A percentile compares a stretch with the other conserved stretches of the same genome.
These are phyloP conservation scores for Cephus spinipes DNA, from an alignment of 2,888 invertebrate species.

Conservation along the genomic window DNA sequence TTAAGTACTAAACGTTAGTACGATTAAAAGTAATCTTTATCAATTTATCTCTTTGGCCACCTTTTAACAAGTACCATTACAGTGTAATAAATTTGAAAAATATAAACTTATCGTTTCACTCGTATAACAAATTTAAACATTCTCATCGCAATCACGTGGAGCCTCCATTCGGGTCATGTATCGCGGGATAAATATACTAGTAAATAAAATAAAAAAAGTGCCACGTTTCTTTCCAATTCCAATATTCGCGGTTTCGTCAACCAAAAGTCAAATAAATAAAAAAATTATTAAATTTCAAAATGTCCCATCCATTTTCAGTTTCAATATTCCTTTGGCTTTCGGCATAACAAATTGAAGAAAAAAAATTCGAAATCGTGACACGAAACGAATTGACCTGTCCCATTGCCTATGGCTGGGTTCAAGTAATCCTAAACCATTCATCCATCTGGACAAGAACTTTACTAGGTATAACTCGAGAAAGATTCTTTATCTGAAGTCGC, in stretches of 20 bases:
- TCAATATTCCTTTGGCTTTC: neutral
- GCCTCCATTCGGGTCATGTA: neutral
- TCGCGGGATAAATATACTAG: neutral
- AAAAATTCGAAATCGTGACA: neutral
- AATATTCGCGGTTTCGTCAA: neutral
- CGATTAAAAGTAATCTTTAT: neutral
- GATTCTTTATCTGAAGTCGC: conserved; percentile 1
- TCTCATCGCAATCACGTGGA: neutral
- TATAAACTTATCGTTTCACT: neutral
- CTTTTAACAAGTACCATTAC: neutral
- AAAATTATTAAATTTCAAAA: neutral
- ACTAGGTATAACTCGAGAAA: neutral
- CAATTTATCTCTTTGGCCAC: neutral
- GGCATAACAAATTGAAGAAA: neutral
- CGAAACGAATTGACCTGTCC: conserved; percentile 9
- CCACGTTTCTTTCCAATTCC: neutral
- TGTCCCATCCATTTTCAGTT: neutral
- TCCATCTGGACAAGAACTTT: neutral
- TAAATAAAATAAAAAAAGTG: neutral
- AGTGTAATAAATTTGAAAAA: neutral
- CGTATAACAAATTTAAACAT: neutral
- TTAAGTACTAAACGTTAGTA: neutral
- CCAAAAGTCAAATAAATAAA: neutral
- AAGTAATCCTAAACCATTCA: conserved; percentile 4
- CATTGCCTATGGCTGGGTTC: neutral